Percentiles rank a stretch among this genome's conserved stretches.
Conservation (phyloP, 2,113 vertebrate species). For the Pedionomus torquatus region DNA sequence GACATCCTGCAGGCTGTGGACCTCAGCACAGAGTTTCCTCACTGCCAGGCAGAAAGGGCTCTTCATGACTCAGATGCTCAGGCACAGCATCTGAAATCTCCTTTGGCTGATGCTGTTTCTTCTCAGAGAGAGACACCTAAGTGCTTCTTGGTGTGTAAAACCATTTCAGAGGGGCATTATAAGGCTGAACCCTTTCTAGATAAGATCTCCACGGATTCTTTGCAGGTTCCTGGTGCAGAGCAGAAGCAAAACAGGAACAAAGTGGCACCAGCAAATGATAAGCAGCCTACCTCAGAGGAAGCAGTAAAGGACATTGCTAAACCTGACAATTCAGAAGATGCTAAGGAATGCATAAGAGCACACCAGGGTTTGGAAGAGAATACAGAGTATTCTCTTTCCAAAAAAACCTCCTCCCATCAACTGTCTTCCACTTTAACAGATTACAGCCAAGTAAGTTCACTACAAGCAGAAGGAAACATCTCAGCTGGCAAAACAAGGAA, state of each 20-base stretch:
- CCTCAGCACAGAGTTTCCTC: background rate
- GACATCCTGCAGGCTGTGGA: background rate
- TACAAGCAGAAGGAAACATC: background rate
- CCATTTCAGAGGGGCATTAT: constrained; percentile 46
- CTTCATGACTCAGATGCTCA: background rate
- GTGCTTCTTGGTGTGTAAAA: constrained; percentile 51
- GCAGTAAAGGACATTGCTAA: background rate
- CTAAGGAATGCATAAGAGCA: background rate
- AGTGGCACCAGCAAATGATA: background rate
- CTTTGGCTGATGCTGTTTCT: background rate
- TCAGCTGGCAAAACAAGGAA: background rate
- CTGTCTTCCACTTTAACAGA: background rate
- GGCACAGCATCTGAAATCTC: background rate
- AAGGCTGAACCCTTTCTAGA: background rate
- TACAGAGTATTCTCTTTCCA: background rate
- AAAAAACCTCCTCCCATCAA: background rate
- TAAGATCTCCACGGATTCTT: background rate
- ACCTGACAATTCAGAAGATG: background rate
- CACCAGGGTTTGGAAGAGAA: background rate
- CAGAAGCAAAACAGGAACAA: background rate
- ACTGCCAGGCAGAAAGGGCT: background rate
- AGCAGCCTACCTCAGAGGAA: background rate
- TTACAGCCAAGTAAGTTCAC: background rate
- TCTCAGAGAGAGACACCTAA: constrained; percentile 1
- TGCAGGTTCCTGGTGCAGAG: background rate